These are phyloP conservation scores for Malthinus flaveolus DNA, from an alignment of 2,888 invertebrate species.

Conservation along the genomic window DNA sequence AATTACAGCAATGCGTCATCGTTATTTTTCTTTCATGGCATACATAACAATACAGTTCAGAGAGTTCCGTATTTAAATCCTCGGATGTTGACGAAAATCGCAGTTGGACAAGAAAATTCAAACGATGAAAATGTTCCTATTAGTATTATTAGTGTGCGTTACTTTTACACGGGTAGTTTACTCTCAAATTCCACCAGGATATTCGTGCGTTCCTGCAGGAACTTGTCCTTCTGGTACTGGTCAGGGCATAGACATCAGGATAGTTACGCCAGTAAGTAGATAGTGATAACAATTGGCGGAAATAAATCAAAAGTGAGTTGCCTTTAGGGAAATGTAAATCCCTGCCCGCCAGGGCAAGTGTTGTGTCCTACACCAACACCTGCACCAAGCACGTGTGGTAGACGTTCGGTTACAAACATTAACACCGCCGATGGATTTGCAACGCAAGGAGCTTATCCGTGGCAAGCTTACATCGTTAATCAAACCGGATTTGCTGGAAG, in stretches of 20 bases:
- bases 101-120: too few relatives aligned
- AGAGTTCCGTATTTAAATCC: too few relatives aligned
- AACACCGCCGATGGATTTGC: slow-evolving; percentile 60
- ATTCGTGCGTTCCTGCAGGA: slow-evolving; percentile 43
- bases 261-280: slow-evolving; percentile 40
- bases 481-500: slow-evolving; percentile 65
- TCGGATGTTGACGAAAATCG: too few relatives aligned
- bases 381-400: slow-evolving; percentile 52
- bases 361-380: slow-evolving; percentile 41
- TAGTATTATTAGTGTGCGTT: not conserved
- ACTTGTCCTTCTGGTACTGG: slow-evolving; percentile 39
- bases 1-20: slow-evolving; percentile 10
- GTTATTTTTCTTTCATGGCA: slow-evolving; percentile 3
- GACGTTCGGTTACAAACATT: slow-evolving; percentile 51
- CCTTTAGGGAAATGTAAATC: slow-evolving; percentile 17
- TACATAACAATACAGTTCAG: too few relatives aligned
- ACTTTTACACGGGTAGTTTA: slow-evolving; percentile 2
- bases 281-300: not conserved
- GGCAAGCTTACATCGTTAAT: slow-evolving; percentile 62
- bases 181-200: slow-evolving; percentile 27
- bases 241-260: slow-evolving; percentile 45
- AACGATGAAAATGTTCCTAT: slow-evolving; percentile 6
- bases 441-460: slow-evolving; percentile 71
- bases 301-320: not conserved
- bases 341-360: slow-evolving; percentile 43